Base-by-base conservation (phyloP, 2,888 invertebrate genomes). In the Ferdinandea cuprea region DNA sequence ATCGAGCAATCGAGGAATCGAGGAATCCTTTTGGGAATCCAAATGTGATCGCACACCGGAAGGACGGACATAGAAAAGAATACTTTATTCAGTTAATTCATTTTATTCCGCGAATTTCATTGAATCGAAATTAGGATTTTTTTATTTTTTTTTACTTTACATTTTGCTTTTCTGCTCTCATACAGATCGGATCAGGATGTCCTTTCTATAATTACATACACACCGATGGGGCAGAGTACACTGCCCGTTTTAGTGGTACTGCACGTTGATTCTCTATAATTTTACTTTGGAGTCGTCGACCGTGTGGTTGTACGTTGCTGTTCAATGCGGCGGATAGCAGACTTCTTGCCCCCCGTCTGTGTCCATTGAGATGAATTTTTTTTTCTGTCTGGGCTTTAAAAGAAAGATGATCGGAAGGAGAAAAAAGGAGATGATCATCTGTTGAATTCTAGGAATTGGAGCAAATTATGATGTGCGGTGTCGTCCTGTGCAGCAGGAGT, bases 371-470 rank as follows among this genome's bases (percentile, higher is more conserved):
- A 46, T 46, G 35, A 25, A 13, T 21, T 37, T 25, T 13, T 59
- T 28, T 59, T 5, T 1, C 13, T 42, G 11, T n/a, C 17, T 9
- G n/a, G n/a, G n/a, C n/a, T n/a, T n/a, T 17, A 5, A 15, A 30
- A 32, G 59, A 40, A 15, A 0, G 1, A 40, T 11, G 46, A 48
- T 48, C 56, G 69, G 54, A 8, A 17, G n/a, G 15, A 74, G 44
- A 8, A 40, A 68, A 30, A 69, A 50, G 56, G 46, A 46, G 48
- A 72, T 11, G 42, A 71, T 69, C 58, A 71, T 69, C 46, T 52
- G 77, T 61, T 61, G 52, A 66, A 81, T 77, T 81, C 77, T 77
- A 77, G 77, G 81, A 77, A 81, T 77, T 81, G 81, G 77, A 61
- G 81, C 81, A 81, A 81, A 81, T 71, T 77, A 72, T 65, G 30